Conservation (phyloP, 2,113 vertebrate species). For the Epinephelus moara region DNA sequence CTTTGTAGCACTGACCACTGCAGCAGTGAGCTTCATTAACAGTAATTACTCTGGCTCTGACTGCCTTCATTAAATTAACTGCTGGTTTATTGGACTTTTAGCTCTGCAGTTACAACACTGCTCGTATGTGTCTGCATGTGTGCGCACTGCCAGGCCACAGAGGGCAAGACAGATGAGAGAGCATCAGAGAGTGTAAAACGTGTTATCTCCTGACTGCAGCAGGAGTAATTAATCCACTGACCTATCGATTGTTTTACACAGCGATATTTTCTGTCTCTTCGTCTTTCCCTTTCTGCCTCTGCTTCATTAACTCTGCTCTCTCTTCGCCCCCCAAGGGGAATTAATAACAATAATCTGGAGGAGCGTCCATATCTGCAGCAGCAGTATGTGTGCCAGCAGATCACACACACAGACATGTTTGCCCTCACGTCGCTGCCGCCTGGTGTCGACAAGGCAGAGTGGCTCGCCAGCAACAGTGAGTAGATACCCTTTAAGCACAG, state of each 20-base stretch:
- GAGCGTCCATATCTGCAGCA: slow-evolving; percentile 82
- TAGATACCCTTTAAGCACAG: slow-evolving; percentile 7
- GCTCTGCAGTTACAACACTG: slow-evolving; percentile 36
- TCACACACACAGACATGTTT: slow-evolving; percentile 74
- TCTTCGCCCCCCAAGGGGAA: slow-evolving; percentile 69
- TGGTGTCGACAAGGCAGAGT: slow-evolving; percentile 83
- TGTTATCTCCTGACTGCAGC: slow-evolving; percentile 70
- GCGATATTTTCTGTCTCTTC: slow-evolving; percentile 40
- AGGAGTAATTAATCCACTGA: slow-evolving; percentile 59
- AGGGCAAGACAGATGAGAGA: slow-evolving; percentile 15
- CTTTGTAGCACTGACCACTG: slow-evolving; percentile 36
- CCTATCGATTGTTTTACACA: slow-evolving; percentile 55
- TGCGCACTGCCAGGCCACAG: slow-evolving; percentile 9
- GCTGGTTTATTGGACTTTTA: slow-evolving; percentile 35
- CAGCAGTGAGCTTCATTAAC: slow-evolving; percentile 63
- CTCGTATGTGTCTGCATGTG: slow-evolving; percentile 37
- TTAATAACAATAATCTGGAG: slow-evolving; percentile 85
- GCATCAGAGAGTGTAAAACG: slow-evolving; percentile 8
- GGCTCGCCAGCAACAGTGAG: slow-evolving; percentile 87
- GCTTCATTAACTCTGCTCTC: slow-evolving; percentile 59
- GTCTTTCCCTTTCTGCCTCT: slow-evolving; percentile 21
- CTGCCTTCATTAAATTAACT: slow-evolving; percentile 60
- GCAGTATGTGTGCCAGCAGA: slow-evolving; percentile 74
- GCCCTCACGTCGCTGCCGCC: slow-evolving; percentile 78
- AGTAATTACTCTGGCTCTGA: slow-evolving; percentile 59